Base-by-base conservation (phyloP, 1,140 invertebrate species). In the Drosophila auraria region DNA sequence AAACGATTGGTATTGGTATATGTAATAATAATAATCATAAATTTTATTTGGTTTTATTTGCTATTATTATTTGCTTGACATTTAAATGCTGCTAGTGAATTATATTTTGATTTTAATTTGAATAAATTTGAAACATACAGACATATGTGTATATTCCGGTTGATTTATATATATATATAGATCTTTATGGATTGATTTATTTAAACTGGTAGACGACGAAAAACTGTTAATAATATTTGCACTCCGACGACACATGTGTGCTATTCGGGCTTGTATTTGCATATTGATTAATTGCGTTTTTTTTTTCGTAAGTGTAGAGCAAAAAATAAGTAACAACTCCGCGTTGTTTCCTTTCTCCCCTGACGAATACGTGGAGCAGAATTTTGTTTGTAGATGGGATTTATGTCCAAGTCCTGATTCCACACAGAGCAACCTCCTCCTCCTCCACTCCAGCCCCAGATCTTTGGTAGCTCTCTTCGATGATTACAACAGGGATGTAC, bases 51-150 rank as follows among this genome's bases (percentile, higher is more conserved):
- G 71, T 84, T 90, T 87, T 71, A 68, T 66, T 84, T 69, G 64
- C 65, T 54, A 50, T 51, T 54, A 40, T 51, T 54, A 54, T 70
- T 74, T 58, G 58, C 45, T 80, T 82, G 82, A 89, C 86, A 84
- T 82, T 84, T 84, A 79, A 90, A 90, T 89, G 86, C 78, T 78
- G 84, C 86, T 89, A 87, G 78, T 83, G 78, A 82, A 79, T 78
- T 84, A 84, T 89, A 84, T 90, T 80, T 87, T 70, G 74, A 87
- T 89, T 83, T 73, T 78, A 77, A 75, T 75, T 87, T 80, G 80
- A 87, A 89, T 87, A 87, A 87, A 78, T 81, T 87, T 78, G 69
- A 65, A 83, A 71, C 78, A 83, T 72, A 77, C 53, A 56, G 23
- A 20, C 51, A 56, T 38, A 38, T 23, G 53, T 56, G 53, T 59